These are phyloP conservation scores for Oncorhynchus masou DNA, from an alignment of 2,113 vertebrate species.

Conservation along the genomic window DNA sequence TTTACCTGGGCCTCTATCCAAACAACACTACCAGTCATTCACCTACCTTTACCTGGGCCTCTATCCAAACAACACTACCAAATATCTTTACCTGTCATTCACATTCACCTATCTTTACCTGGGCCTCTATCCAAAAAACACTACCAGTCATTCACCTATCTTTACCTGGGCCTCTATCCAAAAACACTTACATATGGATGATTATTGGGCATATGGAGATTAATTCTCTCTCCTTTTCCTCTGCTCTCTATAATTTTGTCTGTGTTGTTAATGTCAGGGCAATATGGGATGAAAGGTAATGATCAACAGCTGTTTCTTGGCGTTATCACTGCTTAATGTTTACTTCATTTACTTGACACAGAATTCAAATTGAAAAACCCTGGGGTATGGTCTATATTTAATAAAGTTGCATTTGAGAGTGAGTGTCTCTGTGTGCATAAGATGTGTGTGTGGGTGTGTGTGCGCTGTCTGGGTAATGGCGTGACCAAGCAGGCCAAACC, in stretches of 20 bases:
- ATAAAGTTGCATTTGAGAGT: neutral
- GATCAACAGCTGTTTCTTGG: constrained; percentile 8
- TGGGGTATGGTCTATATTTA: neutral
- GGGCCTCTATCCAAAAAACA: neutral
- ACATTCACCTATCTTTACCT: neutral
- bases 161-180: neutral
- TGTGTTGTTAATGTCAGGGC: neutral
- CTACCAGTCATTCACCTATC: neutral
- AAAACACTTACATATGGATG: neutral
- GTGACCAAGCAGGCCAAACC: neutral
- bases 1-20: neutral
- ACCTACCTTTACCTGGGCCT: neutral
- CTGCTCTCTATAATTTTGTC: neutral
- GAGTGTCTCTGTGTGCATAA: neutral
- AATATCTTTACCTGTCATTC: too few relatives aligned
- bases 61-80: neutral
- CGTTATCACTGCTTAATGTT: constrained; percentile 5
- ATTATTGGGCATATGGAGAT: neutral
- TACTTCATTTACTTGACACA: constrained; percentile 1
- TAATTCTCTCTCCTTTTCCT: neutral
- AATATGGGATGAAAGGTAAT: constrained; percentile 2
- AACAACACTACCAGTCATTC: neutral
- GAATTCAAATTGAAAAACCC: constrained; percentile 7
- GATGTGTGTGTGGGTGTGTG: neutral
- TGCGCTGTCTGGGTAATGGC: neutral